These are phyloP conservation scores for Drosophila lini DNA, from an alignment of 1,140 invertebrate species.

Conservation along the genomic window DNA sequence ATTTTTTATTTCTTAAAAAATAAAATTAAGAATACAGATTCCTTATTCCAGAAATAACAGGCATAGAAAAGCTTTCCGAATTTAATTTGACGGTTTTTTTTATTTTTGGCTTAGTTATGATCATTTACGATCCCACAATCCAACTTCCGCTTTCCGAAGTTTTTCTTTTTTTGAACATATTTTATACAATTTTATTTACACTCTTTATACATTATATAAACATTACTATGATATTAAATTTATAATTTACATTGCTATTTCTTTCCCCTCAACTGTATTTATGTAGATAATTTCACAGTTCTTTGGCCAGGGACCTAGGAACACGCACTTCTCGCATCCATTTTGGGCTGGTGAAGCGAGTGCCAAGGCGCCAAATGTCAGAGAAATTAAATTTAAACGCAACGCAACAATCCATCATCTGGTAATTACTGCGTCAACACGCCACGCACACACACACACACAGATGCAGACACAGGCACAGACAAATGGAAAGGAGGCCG, in stretches of 20 bases:
- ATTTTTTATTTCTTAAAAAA: too few relatives aligned
- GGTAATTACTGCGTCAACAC: conserved; percentile 82
- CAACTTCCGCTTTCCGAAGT: too few relatives aligned
- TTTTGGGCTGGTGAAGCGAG: conserved; percentile 61
- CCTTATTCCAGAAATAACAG: too few relatives aligned
- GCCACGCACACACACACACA: conserved; percentile 51
- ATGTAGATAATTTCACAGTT: conserved; percentile 80
- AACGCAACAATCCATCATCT: conserved; percentile 82
- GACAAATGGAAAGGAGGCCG: conserved; percentile 18
- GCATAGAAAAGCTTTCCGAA: too few relatives aligned
- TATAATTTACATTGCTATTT: not conserved
- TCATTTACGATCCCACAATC: too few relatives aligned
- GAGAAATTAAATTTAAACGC: conserved; percentile 82
- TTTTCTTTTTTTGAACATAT: not conserved
- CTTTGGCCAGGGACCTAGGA: conserved; percentile 59
- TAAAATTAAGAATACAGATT: too few relatives aligned
- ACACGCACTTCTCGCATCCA: conserved; percentile 78
- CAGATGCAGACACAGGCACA: conserved; percentile 13
- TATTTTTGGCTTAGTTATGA: not conserved
- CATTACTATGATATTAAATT: not conserved
- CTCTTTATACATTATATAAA: not conserved
- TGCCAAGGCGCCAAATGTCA: conserved; percentile 76
- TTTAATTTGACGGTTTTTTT: too few relatives aligned
- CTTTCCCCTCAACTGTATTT: not conserved
- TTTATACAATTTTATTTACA: not conserved